Base-by-base conservation (phyloP, 2,888 invertebrate species). In the Lissonota sp. region DNA sequence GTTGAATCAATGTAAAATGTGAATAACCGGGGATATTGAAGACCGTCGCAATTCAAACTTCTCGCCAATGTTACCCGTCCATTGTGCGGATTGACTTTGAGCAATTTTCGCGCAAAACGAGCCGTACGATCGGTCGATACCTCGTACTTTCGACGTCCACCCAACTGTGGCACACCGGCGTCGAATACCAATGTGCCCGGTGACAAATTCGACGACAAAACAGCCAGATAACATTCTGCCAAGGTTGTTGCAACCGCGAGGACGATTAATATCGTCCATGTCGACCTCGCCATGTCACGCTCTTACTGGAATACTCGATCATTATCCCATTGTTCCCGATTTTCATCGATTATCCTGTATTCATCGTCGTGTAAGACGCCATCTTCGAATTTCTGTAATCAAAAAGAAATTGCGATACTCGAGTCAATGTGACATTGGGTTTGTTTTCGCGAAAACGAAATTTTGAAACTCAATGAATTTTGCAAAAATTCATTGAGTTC, bases 1-100 rank as follows among this genome's bases (percentile, higher is more conserved):
- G 96, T 96, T 46, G 97, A 97, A 91, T 98, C 97, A 80, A 98
- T 96, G 92, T 97, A 97, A 90, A 97, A 95, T 4, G 97, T 97
- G 91, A 98, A 97, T 74, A 97, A 94, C 88, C 96, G 96, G 0
- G 97, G 97, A 90, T 97, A 97, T 85, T 96, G 95, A 44, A 97
- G 94, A 82, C 97, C 97, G 88, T 97, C 96, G 92, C 97, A 97
- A 89, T 95, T 94, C 10, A 97, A 93, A 72, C 94, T 94, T 88
- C 96, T 95, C 84, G 95, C 94, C 49, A 97, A 93, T n/a, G 95
- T 95, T 75, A 97, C 96, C 84, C 95, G 94, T 12, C 97, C 97
- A 83, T 94, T 95, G 87, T 95, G 95, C 74, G 95, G 94, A 92
- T 96, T 96, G 77, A 98, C 97, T 86, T 95, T 93, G 74, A 97